A percentile compares a stretch with the other conserved stretches of the same genome.
Conservation (phyloP, 2,113 vertebrate genomes). For the Poicephalus meyeri region DNA sequence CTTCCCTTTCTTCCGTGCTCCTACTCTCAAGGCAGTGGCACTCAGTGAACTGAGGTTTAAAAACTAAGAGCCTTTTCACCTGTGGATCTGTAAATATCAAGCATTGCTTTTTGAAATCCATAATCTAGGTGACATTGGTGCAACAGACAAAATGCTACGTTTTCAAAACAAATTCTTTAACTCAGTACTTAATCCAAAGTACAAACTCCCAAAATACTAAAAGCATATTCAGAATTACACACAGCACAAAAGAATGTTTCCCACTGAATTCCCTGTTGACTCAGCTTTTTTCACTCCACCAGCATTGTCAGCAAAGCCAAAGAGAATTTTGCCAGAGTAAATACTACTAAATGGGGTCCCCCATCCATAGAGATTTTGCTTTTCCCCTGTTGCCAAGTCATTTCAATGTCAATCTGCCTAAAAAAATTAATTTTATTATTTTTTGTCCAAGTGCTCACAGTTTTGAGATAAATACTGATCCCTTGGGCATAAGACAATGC, state of each 20-base stretch:
- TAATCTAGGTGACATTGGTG: not conserved
- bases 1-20: not conserved
- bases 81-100: not conserved
- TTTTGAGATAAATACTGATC: not conserved
- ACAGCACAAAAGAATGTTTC: constrained; percentile 13
- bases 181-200: not conserved
- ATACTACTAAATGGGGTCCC: constrained; percentile 9
- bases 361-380: not conserved
- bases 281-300: constrained; percentile 4
- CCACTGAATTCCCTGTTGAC: not conserved
- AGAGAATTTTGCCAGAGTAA: constrained; percentile 52
- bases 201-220: not conserved
- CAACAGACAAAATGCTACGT: not conserved
- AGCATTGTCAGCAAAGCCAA: constrained; percentile 19
- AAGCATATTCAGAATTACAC: constrained; percentile 15
- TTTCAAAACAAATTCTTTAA: not conserved
- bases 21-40: not conserved
- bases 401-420: not conserved
- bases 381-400: not conserved
- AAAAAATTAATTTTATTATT: not conserved
- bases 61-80: not conserved
- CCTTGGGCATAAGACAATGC: not conserved
- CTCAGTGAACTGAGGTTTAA: not conserved
- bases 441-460: not conserved
- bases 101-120: not conserved